Percentiles rank a stretch among this genome's conserved stretches.
Evolutionary conservation across 2,888 invertebrate species (phyloP).

Genomic region (Cancer borealis): DNA sequence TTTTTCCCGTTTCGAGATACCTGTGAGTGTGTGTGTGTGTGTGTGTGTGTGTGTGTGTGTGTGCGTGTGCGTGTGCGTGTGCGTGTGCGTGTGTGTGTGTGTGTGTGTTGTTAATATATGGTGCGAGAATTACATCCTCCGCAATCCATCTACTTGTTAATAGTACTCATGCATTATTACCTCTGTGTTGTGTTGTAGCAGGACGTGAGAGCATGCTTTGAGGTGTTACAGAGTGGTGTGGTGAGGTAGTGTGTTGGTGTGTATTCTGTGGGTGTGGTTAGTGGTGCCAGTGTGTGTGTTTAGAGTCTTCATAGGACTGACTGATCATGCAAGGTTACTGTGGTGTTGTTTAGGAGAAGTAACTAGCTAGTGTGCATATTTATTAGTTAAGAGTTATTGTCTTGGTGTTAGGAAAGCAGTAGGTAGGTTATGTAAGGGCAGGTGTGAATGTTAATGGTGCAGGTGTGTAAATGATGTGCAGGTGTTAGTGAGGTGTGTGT

Average conservation of each 20-base stretch:
- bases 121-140: not conserved
- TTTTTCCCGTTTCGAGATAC: too few species aligned
- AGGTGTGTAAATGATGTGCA: not conserved
- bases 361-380: not conserved
- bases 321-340: too few species aligned
- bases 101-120: not conserved
- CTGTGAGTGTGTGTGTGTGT: not conserved
- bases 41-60: slow-evolving; percentile 20
- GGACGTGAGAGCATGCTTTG: not conserved
- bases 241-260: not conserved
- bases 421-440: not conserved
- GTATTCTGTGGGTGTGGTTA: not conserved
- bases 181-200: not conserved
- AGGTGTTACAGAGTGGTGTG: not conserved
- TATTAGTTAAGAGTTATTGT: not conserved
- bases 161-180: not conserved
- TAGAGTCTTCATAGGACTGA: not conserved
- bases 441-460: not conserved
- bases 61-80: not conserved
- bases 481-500: not conserved
- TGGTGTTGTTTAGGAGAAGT: too few species aligned
- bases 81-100: not conserved
- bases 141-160: slow-evolving; percentile 8
- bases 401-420: not conserved
- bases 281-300: not conserved